Conservation (phyloP, 2,113 vertebrate species). For the Nesogale talazaci region DNA sequence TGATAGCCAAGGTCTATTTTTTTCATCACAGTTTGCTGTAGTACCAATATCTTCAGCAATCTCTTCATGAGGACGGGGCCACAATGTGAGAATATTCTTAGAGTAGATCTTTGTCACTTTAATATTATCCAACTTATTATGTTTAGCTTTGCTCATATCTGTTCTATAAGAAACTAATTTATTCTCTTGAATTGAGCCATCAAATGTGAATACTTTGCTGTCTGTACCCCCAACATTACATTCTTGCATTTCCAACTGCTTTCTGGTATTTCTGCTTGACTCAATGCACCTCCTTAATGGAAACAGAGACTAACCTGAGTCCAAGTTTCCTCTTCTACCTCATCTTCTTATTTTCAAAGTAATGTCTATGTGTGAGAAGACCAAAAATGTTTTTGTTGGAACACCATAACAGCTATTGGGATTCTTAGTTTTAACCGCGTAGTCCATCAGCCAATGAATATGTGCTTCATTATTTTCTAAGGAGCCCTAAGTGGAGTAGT, state of each 20-base stretch:
- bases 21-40: no score
- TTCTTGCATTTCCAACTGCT: background rate
- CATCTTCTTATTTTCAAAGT: background rate
- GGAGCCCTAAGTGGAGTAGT: no score
- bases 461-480: background rate
- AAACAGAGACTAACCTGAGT: background rate
- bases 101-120: no score
- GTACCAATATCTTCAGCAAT: no score
- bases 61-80: no score
- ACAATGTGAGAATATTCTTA: no score
- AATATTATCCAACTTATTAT: background rate
- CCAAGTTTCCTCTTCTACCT: background rate
- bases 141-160: background rate
- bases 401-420: background rate
- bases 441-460: background rate
- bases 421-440: background rate
- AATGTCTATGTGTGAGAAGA: background rate
- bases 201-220: conserved; percentile 29
- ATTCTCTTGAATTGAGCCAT: background rate
- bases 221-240: background rate
- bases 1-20: no score
- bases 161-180: background rate
- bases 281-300: background rate
- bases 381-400: background rate
- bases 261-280: background rate